Conservation (phyloP, 2,888 invertebrate species). For the Copidosoma aretas region DNA sequence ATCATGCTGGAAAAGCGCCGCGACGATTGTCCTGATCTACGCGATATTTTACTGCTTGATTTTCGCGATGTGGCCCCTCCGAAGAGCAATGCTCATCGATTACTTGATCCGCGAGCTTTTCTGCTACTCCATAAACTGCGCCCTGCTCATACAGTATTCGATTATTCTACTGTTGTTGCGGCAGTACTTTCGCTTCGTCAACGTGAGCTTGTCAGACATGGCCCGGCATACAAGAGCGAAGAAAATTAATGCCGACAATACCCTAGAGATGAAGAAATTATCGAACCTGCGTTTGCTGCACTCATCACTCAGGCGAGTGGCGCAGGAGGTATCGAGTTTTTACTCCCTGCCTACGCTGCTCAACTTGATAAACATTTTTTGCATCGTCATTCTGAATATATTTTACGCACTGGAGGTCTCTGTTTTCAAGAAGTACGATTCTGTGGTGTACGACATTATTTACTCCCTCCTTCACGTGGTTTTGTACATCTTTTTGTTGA, state of each 20-base stretch:
- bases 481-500: neutral
- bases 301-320: neutral
- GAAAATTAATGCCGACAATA: neutral
- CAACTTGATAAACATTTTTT: neutral
- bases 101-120: neutral
- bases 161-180: neutral
- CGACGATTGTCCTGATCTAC: neutral
- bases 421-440: neutral
- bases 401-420: neutral
- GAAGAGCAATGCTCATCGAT: neutral
- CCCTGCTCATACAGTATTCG: neutral
- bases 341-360: neutral
- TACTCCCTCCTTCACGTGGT: neutral
- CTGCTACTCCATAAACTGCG: neutral
- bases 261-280: neutral
- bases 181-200: neutral
- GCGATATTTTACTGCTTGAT: neutral
- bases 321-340: neutral
- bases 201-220: neutral
- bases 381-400: neutral
- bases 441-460: neutral
- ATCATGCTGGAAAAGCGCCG: neutral
- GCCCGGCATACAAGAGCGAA: neutral
- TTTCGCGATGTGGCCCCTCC: neutral
- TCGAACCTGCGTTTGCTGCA: neutral